Base-by-base conservation (phyloP, 2,888 invertebrate genomes). In the Dione vanillae region DNA sequence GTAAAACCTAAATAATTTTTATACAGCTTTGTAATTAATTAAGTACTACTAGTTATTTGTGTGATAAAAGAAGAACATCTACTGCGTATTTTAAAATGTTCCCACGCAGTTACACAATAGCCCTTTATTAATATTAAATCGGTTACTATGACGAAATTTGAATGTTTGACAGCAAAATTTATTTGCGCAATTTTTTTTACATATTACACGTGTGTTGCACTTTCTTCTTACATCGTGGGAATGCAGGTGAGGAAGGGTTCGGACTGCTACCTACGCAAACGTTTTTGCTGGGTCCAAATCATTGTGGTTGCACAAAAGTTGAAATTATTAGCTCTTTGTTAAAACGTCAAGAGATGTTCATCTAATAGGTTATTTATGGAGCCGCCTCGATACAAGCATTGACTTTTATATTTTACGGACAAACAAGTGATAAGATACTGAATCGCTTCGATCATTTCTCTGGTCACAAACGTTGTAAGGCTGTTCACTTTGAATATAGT, bases 211-310 rank as follows among this genome's bases (percentile, higher is more conserved):
- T 82, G 81, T 82, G 83, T 80, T 83, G 82, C 82, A 91, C 93
- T 92, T 92, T 92, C 92, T 91, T 89, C 79, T 73, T 76, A 47
- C 78, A 86, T 85, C 92, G 93, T 92, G 92, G 92, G 93, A 92
- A 92, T 86, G 92, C 92, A 93, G 91, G 92, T 92, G 92, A 82
- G 87, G 90, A 92, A 91, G 92, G 92, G 92, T 91, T 91, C 85
- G 81, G 90, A 90, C 90, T 89, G 89, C 85, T 83, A 80, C 83
- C 81, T 80, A 80, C 81, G 77, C 79, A 77, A 62, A 74, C 81
- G 49, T 85, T 87, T 88, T 89, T 90, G 87, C 83, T 77, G 76
- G 27, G 70, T 82, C 79, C 79, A 78, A 80, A 78, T 82, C 84
- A 81, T 81, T 83, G 79, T 84, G 81, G 88, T 92, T 92, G 92